Base-by-base conservation (phyloP, 1,140 invertebrate species). In the Euwallacea similis region DNA sequence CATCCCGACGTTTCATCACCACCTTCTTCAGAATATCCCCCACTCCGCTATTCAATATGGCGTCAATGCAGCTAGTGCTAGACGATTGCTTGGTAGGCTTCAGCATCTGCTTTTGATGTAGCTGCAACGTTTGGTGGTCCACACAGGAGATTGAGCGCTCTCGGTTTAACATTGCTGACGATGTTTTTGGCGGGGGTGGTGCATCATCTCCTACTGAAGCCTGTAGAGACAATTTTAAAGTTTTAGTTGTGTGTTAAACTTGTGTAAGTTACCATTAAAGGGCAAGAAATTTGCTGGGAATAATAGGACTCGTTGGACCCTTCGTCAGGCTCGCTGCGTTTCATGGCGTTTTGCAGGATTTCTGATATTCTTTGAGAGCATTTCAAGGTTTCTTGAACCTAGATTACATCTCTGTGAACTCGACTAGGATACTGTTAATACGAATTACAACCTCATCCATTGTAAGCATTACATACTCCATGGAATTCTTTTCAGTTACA, bases 21-120 rank as follows among this genome's bases (percentile, higher is more conserved):
- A 81, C 79, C 53, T 72, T 75, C 69, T 81, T 81, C 21, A 81
- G 73, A 54, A 81, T 80, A 71, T 81, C 80, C 6, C 77, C 79
- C 13, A 81, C 79, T 8, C 80, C 76, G 8, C 76, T 78, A 58
- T 77, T 79, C 42, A 81, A 70, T 8, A 81, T 66, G 7, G 76
- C 79, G 64, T 81, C 79, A 43, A 81, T 79, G 64, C 79, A 81
- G 72, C 79, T 81, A 9, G 74, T 79, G 42, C 77, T 79, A 6
- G 79, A 76, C 9, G 79, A 77, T 21, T 77, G 79, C 47, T 75
- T 75, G 6, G 74, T 47, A 9, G 75, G 56, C 55, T 78, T 75
- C 33, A 76, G 44, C 13, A 71, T 47, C 21, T 71, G 68, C 53
- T 76, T 76, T 66, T 78, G 76, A 58, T 74, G 70, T 56, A 71